phyloP scores from a whole-genome alignment of 2,113 vertebrate species.

The Macrotus californicus region DNA sequence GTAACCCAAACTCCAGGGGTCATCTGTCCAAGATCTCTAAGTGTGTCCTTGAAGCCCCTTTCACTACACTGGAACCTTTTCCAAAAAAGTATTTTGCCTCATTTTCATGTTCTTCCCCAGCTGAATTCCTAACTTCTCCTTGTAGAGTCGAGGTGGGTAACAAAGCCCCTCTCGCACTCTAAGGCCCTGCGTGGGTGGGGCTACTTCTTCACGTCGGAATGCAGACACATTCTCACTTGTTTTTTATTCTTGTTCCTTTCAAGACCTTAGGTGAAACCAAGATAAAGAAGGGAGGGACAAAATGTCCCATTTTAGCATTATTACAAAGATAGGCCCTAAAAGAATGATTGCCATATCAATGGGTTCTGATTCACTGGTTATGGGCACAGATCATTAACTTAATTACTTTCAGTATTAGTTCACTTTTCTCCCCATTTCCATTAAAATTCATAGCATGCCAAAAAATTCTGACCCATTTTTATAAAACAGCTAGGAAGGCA shows the following conservation, averaged over 20 bases:
- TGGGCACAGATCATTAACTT: neutral
- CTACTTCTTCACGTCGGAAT: neutral
- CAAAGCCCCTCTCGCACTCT: rapidly evolving
- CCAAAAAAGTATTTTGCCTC: neutral
- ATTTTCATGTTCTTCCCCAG: neutral
- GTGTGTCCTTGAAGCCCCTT: neutral
- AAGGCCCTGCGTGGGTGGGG: too few relatives aligned
- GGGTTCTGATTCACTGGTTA: neutral
- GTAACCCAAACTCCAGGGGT: neutral
- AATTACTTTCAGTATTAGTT: neutral
- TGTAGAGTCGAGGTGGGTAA: rapidly evolving
- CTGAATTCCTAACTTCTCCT: neutral
- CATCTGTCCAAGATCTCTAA: neutral
- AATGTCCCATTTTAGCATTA: neutral
- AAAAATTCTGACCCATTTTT: neutral
- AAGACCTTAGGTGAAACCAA: neutral
- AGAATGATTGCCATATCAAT: neutral
- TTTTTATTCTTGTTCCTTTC: neutral
- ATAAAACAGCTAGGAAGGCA: neutral
- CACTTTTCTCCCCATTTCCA: neutral
- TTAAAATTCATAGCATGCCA: neutral
- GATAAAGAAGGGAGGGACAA: neutral
- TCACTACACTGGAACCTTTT: neutral
- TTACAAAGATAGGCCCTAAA: neutral
- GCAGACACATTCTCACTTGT: neutral